Base-by-base conservation (phyloP, 2,888 invertebrate species). In the Eupithecia pulchellata region DNA sequence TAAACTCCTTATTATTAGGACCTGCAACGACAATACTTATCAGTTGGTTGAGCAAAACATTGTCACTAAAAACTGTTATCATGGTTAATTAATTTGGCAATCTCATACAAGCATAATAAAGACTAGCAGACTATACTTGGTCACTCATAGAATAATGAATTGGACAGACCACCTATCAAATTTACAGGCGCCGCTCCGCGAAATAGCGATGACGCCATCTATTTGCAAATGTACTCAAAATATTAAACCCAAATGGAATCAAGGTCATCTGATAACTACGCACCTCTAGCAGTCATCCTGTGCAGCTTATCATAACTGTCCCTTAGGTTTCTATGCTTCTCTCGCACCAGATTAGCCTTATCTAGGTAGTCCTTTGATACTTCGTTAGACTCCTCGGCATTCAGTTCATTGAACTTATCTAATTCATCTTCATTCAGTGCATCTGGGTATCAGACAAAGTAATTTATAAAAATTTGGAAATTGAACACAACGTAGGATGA, bases 1-100 rank as follows among this genome's bases (percentile, higher is more conserved):
- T 95, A 86, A 99, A 99, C 84, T 98, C 98, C 85, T 96, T 96
- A 82, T 97, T 97, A 71, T 96, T 96, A 0, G 97, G 97, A 14
- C 96, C 94, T 94, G 32, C 6, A 63, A 63, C 29, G 5, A 42
- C 13, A 29, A 14, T 61, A 47, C 20, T 9, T 47, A 0, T 52
- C 11, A 25, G 20, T 47, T 20, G 42, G 9, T 20, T 9, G 8
- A 20, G 20, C 47, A 20, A 47, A 47, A 20, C 11, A 47, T 11
- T 47, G 3, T 20, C 11, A 20, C 20, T 47, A 1, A 25, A 52
- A 52, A 52, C 47, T 47, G n/a, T 42, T n/a, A 13, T 52, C 1
- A n/a, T n/a, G n/a, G n/a, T n/a, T n/a, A n/a, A n/a, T 36, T 14
- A 36, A 14, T 36, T 36, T 39, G 1, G 39, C 39, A 39, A 17